These are phyloP conservation scores for Netelia inedita DNA, from an alignment of 2,888 invertebrate genomes.

Conservation along the genomic window DNA sequence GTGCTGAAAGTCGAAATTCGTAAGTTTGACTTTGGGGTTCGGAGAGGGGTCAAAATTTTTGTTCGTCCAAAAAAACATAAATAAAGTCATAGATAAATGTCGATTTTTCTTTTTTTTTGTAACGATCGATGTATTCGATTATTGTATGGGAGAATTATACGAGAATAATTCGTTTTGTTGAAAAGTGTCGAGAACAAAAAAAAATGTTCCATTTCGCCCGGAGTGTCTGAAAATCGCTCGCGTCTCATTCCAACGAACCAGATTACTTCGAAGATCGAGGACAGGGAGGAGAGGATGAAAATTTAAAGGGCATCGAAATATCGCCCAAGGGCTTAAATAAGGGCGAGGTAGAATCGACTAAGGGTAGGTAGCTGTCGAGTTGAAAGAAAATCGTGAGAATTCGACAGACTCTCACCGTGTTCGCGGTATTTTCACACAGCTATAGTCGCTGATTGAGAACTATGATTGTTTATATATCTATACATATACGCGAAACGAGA, in stretches of 20 bases:
- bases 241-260: background rate
- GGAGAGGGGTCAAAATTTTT: too few relatives aligned
- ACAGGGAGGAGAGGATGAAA: background rate
- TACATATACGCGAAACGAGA: background rate
- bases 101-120: background rate
- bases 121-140: too few relatives aligned
- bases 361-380: background rate
- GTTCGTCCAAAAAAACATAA: too few relatives aligned
- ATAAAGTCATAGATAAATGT: too few relatives aligned
- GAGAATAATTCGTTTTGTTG: too few relatives aligned
- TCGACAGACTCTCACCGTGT: background rate
- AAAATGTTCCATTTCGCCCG: background rate
- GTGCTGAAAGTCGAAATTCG: too few relatives aligned
- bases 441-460: conserved; percentile 14
- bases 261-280: background rate
- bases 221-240: background rate
- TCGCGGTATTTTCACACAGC: background rate
- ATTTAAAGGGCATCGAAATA: background rate
- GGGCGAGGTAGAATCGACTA: background rate
- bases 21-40: too few relatives aligned
- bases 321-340: conserved; percentile 1
- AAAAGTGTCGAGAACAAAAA: too few relatives aligned
- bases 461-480: background rate
- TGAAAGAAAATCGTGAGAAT: conserved; percentile 29
- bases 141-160: too few relatives aligned